Evolutionary conservation across 2,888 invertebrate genomes (phyloP).

Genomic region (Tortricodes alternella): DNA sequence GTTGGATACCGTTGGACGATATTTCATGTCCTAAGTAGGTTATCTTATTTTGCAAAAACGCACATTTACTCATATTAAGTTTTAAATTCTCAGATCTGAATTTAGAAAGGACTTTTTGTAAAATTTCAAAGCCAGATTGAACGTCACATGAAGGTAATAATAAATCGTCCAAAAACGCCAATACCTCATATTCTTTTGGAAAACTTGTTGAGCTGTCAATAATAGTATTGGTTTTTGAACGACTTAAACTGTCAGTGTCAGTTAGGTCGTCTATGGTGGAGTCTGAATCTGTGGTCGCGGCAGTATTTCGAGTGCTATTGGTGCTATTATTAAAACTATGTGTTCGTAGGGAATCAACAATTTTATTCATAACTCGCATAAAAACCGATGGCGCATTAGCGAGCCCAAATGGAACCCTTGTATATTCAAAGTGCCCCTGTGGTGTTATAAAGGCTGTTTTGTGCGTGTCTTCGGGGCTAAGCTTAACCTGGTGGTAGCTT

Average conservation of each 20-base stretch:
- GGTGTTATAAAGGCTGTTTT: constrained; percentile 19
- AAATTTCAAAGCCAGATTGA: not conserved
- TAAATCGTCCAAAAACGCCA: not conserved
- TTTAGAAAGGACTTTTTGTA: not conserved
- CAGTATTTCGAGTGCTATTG: not conserved
- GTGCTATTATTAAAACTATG: too few species aligned
- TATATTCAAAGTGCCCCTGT: constrained; percentile 23
- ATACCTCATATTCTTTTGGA: not conserved
- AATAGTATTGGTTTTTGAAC: too few species aligned
- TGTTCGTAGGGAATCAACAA: constrained; percentile 7
- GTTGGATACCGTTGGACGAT: constrained; percentile 26
- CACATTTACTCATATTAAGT: constrained; percentile 10
- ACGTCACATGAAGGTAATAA: constrained; percentile 1
- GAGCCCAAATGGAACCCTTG: constrained; percentile 16
- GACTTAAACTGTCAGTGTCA: too few species aligned
- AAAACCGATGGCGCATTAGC: constrained; percentile 24
- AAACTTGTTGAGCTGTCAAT: not conserved
- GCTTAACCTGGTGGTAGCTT: constrained; percentile 36
- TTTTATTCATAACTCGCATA: constrained; percentile 24
- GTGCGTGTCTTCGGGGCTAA: not conserved
- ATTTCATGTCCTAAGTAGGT: not conserved
- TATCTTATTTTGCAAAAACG: not conserved
- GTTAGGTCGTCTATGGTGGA: too few species aligned
- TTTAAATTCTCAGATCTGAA: not conserved
- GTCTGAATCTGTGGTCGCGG: too few species aligned